Conservation (phyloP, 2,888 invertebrate species). For the Athalia cordata region DNA sequence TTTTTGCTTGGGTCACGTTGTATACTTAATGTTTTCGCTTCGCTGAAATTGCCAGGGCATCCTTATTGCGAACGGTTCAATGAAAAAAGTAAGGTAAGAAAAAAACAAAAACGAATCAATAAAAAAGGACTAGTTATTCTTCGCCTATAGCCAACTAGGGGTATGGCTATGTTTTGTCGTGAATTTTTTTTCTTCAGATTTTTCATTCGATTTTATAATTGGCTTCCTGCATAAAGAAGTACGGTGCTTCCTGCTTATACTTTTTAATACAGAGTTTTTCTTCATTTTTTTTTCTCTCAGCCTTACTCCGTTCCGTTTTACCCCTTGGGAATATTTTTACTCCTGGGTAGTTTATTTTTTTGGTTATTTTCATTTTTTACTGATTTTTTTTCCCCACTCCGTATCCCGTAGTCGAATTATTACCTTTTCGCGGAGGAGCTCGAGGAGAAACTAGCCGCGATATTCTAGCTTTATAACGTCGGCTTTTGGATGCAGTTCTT, state of each 20-base stretch:
- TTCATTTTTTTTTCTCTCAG: neutral
- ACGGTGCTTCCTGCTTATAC: conserved; percentile 6
- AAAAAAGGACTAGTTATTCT: neutral
- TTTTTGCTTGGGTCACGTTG: neutral
- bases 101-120: too few species aligned
- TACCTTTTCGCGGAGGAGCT: conserved; percentile 30
- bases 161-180: neutral
- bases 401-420: conserved; percentile 1
- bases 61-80: neutral
- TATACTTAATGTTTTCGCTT: conserved; percentile 9
- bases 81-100: neutral
- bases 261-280: neutral
- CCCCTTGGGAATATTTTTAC: neutral
- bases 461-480: conserved; percentile 16
- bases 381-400: neutral
- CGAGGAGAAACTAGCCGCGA: conserved; percentile 41
- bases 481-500: conserved; percentile 49
- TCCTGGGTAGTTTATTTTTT: neutral
- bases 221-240: neutral
- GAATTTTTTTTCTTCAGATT: conserved; percentile 5
- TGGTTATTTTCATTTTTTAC: neutral
- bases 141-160: neutral
- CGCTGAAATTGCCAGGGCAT: neutral
- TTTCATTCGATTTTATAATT: conserved; percentile 17
- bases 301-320: neutral